Base-by-base conservation (phyloP, 2,113 vertebrate species). In the Elgaria multicarinata region DNA sequence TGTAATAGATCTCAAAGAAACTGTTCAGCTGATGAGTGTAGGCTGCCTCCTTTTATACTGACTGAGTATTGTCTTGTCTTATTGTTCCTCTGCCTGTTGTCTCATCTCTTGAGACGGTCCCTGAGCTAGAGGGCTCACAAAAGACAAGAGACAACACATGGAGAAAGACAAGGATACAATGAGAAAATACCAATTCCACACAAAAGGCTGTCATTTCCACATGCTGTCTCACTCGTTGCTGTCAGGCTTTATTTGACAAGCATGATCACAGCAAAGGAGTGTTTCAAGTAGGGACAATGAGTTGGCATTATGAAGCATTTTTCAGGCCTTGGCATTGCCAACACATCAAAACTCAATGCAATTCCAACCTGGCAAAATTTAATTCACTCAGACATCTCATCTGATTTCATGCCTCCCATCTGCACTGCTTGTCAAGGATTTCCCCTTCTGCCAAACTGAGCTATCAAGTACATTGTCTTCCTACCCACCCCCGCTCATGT, bases 121-220 rank as follows among this genome's bases (percentile, higher is more conserved):
- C 22, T 87, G 62, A 67, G 75, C 76, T 87, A 42, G 42, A 66
- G 75, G 58, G 75, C 42, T 78, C 42, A 87, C 86, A 87, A 87
- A 87, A 78, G 75, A 87, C 20, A 85, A 85, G 44, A 79, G 42
- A 79, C 75, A 79, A 87, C 75, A 87, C 62, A n/a, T 87, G 86
- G 76, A 67, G 86, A 53, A 62, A 79, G 75, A 87, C 39, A 87
- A 87, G 44, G 42, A 79, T 76, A 79, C 75, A 87, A 79, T 79
- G 18, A 69, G 62, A 44, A 67, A 67, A 78, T 79, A 79, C 62
- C 62, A 46, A 1, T 79, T 69, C 44, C n/a, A 36, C 75, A 87
- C 75, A 69, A 79, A 87, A 79, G 75, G 44, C 75, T 87, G 86
- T 39, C 86, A 53, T 87, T 87, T 87, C 62, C 75, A 79, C 58